Base-by-base conservation (phyloP, 2,797 vertebrate genomes). In the Mormyrops attenuatus region DNA sequence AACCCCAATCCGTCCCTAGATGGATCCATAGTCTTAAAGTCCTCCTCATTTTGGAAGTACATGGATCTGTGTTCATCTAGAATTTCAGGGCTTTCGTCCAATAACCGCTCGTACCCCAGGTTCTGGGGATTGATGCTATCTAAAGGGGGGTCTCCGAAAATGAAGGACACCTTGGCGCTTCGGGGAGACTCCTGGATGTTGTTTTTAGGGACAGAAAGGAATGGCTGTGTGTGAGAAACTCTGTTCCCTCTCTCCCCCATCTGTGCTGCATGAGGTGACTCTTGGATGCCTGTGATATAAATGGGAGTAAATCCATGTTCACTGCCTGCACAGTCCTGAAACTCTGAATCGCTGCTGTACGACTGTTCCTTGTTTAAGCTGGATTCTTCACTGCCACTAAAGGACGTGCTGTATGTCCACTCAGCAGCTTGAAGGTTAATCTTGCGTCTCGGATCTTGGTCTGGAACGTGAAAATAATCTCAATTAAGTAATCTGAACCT, bases 61-160 rank as follows among this genome's bases (percentile, higher is more conserved):
- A 98, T 95, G 77, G 95, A 95, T 93, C 95, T 95, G 92, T 98
- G 97, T 93, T 98, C 97, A 91, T 99, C 97, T 88, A 97, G 90
- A 90, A 96, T 94, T 92, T 99, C 98, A 3, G 97, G 97, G 92
- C 96, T 96, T 92, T 99, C 98, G 89, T 99, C 98, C 96, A 98
- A 96, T 91, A 99, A 96, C 93, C 98, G 97, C 92, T 98, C 98
- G 91, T 99, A 99, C 91, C 98, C 97, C 90, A 99, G 95, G 89
- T 97, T 97, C 92, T 98, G 97, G 22, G 98, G 97, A 91, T 95
- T 97, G 84, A 99, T 94, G 2, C 93, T 93, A 92, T 99, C 98
- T 92, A 98, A 94, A 85, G 95, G 95, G 87, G 97, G 97, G 91
- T 99, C 98, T 93, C 98, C 98, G 93, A 99, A 99, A 95, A 99